Evolutionary conservation across 2,888 invertebrate species (phyloP).

Genomic region (Apodemia hepburni): DNA sequence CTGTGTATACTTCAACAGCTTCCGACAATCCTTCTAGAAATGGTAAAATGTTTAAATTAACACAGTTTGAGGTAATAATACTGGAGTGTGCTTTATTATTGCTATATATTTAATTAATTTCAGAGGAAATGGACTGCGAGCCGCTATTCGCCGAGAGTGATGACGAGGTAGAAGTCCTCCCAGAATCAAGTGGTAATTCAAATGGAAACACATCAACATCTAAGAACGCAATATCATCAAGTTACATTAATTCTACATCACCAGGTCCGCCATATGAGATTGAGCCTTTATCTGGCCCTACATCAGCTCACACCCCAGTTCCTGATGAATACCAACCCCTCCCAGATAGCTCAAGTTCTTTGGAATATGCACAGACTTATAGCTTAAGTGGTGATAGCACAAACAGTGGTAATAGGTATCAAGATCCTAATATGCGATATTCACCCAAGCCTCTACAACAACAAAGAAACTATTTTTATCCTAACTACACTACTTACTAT

Average conservation of each 20-base stretch:
- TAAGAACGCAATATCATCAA: slow-evolving; percentile 55
- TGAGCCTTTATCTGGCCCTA: slow-evolving; percentile 49
- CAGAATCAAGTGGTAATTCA: slow-evolving; percentile 43
- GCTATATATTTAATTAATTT: slow-evolving; percentile 38
- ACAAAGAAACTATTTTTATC: slow-evolving; percentile 53
- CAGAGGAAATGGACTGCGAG: slow-evolving; percentile 83
- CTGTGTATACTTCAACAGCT: slow-evolving; percentile 81
- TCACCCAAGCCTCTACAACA: slow-evolving; percentile 55
- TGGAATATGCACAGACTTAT: slow-evolving; percentile 49
- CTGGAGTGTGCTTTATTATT: slow-evolving; percentile 9
- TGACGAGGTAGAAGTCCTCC: slow-evolving; percentile 77
- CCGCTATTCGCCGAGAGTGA: slow-evolving; percentile 83
- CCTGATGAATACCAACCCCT: slow-evolving; percentile 73
- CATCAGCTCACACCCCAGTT: slow-evolving; percentile 61
- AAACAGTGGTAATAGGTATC: slow-evolving; percentile 41
- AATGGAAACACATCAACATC: slow-evolving; percentile 38
- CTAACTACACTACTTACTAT: slow-evolving; percentile 47
- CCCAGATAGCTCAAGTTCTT: slow-evolving; percentile 66
- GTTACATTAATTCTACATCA: slow-evolving; percentile 59
- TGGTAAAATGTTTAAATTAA: slow-evolving; percentile 42
- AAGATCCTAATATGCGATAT: slow-evolving; percentile 60
- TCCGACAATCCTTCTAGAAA: slow-evolving; percentile 58
- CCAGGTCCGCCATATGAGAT: slow-evolving; percentile 54
- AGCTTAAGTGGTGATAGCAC: slow-evolving; percentile 42
- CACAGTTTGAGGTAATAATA: neutral